Evolutionary conservation across 2,888 invertebrate species (phyloP).

Genomic region (Homarus gammarus): DNA sequence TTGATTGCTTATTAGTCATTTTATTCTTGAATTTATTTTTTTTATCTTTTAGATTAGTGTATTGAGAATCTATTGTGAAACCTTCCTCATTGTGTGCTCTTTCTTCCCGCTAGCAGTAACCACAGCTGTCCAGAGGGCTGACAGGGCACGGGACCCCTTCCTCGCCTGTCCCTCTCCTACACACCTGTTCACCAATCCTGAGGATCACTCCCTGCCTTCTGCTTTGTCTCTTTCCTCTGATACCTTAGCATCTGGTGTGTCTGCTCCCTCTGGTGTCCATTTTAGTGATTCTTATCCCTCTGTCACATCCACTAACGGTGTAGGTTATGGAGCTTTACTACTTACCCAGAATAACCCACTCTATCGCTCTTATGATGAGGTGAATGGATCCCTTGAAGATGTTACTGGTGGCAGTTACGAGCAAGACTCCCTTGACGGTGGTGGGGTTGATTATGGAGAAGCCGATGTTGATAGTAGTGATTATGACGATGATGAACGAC

Average conservation of each 20-base stretch:
- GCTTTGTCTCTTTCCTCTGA: constrained; percentile 53
- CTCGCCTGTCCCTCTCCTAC: constrained; percentile 47
- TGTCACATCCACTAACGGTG: constrained; percentile 37
- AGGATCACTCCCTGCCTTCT: constrained; percentile 44
- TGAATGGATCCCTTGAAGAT: constrained; percentile 65
- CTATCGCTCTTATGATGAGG: constrained; percentile 74
- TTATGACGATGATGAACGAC: constrained; percentile 20
- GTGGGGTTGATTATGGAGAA: constrained; percentile 28
- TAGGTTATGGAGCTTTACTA: constrained; percentile 30
- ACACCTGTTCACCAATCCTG: constrained; percentile 40
- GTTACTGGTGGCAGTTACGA: constrained; percentile 54
- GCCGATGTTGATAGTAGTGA: constrained; percentile 52
- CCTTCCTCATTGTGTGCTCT: constrained; percentile 46
- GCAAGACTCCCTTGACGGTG: constrained; percentile 56
- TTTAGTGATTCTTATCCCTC: constrained; percentile 37
- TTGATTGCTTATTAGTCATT: constrained; percentile 23
- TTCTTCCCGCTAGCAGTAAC: constrained; percentile 66
- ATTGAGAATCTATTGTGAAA: constrained; percentile 1
- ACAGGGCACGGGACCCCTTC: constrained; percentile 64
- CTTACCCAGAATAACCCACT: constrained; percentile 67
- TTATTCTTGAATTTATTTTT: constrained; percentile 7
- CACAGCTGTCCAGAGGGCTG: constrained; percentile 62
- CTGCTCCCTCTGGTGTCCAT: constrained; percentile 15
- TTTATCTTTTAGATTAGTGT: constrained; percentile 31
- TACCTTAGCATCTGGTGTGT: constrained; percentile 49